phyloP scores from a whole-genome alignment of 2,797 vertebrate genomes.

The Sparidentex hasta region DNA sequence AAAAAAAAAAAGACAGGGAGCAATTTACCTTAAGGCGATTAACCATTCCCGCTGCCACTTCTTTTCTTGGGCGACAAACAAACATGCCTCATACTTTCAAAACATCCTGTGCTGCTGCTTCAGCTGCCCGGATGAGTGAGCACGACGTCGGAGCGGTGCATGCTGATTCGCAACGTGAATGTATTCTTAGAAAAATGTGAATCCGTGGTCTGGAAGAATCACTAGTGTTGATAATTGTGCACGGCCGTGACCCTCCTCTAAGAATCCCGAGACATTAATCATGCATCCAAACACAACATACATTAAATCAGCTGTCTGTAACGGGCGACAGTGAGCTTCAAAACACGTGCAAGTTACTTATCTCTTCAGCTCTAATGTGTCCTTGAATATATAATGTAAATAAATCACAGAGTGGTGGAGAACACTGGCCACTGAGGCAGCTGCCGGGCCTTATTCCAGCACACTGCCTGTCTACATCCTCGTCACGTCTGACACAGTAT shows the following conservation, averaged over 20 bases:
- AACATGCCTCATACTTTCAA: constrained; percentile 63
- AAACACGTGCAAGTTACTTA: constrained; percentile 16
- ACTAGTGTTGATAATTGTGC: constrained; percentile 12
- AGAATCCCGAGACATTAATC: constrained; percentile 25
- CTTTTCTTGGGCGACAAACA: constrained; percentile 64
- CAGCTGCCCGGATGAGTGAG: constrained; percentile 57
- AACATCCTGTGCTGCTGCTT: constrained; percentile 55
- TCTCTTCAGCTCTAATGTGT: constrained; percentile 20
- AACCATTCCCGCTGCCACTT: constrained; percentile 63
- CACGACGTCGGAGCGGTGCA: constrained; percentile 25
- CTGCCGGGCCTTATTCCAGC: constrained; percentile 59
- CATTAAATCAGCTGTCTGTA: constrained; percentile 22
- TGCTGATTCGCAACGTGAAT: constrained; percentile 44
- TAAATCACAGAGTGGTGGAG: constrained; percentile 35
- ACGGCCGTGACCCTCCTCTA: background rate
- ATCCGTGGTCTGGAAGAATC: constrained; percentile 36
- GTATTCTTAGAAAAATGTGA: constrained; percentile 43
- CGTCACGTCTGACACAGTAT: constrained; percentile 74
- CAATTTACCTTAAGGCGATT: constrained; percentile 77
- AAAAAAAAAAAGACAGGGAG: constrained; percentile 50
- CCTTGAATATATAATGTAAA: constrained; percentile 41
- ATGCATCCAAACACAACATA: constrained; percentile 20
- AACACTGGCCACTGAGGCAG: constrained; percentile 39
- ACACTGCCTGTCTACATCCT: constrained; percentile 67
- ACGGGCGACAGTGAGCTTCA: constrained; percentile 16